Conservation (phyloP, 2,797 vertebrate species). For the Anomalospiza imberbis region DNA sequence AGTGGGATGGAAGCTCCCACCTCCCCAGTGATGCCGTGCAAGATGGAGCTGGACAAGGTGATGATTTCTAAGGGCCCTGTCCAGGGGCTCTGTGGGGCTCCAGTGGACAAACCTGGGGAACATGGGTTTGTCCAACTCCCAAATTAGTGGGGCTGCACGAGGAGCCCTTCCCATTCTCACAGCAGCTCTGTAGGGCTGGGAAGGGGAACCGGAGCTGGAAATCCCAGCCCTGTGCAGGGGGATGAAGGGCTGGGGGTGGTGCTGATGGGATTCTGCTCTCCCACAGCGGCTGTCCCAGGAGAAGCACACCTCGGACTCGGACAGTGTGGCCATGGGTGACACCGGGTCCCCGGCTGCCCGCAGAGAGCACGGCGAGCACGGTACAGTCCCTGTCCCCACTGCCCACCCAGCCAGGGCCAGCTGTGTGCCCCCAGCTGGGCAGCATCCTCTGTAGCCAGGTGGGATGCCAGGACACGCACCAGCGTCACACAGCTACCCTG, state of each 20-base stretch:
- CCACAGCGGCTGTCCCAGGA: constrained; percentile 84
- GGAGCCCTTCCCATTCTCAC: background rate
- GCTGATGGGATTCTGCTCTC: background rate
- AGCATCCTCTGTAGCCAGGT: background rate
- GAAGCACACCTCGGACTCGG: constrained; percentile 89
- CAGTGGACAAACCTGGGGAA: rapidly evolving
- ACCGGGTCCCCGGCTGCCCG: constrained; percentile 51
- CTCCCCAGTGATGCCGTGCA: constrained; percentile 88
- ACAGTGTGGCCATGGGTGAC: constrained; percentile 82
- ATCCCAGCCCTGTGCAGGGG: background rate
- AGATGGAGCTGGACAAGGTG: constrained; percentile 93
- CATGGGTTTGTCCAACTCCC: too few relatives aligned
- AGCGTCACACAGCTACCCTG: background rate
- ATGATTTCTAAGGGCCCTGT: background rate
- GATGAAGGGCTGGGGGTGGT: background rate
- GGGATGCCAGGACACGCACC: rapidly evolving
- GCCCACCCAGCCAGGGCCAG: rapidly evolving
- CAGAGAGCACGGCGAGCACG: constrained; percentile 74
- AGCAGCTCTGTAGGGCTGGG: background rate
- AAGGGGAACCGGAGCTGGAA: background rate
- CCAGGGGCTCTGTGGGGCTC: rapidly evolving
- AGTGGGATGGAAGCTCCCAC: constrained; percentile 77
- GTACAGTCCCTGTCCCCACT: constrained; percentile 42
- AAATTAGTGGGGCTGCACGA: rapidly evolving
- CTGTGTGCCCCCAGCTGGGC: background rate